These are phyloP conservation scores for Balaeniceps rex DNA, from an alignment of 2,113 vertebrate genomes.

Conservation along the genomic window DNA sequence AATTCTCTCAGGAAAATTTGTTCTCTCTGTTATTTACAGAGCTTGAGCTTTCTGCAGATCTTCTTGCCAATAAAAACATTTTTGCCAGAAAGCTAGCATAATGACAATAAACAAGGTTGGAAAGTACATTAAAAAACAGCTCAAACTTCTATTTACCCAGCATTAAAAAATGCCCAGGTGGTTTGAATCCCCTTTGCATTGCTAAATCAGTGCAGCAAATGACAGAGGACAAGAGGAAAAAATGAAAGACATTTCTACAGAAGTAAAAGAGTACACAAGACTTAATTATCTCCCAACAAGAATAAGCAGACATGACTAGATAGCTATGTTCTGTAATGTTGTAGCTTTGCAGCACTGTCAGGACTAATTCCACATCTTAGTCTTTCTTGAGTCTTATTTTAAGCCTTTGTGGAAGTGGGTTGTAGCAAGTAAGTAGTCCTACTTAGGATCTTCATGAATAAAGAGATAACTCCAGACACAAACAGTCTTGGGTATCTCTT, in stretches of 20 bases:
- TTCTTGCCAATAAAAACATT: neutral
- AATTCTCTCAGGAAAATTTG: neutral
- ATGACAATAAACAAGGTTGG: neutral
- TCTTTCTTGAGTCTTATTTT: neutral
- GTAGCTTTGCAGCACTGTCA: neutral
- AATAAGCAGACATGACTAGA: neutral
- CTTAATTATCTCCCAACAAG: neutral
- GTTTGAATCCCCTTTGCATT: conserved; percentile 14
- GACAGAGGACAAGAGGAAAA: neutral
- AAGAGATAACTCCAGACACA: neutral
- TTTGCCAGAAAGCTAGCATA: neutral
- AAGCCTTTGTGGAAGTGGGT: neutral
- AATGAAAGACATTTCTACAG: neutral
- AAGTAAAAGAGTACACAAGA: neutral
- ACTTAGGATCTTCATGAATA: neutral
- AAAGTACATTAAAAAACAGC: neutral
- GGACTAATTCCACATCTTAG: neutral
- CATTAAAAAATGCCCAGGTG: neutral
- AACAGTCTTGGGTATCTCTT: neutral
- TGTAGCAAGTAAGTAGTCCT: neutral
- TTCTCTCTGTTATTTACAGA: neutral
- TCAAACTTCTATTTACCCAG: neutral
- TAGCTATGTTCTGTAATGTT: neutral
- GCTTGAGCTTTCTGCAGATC: neutral
- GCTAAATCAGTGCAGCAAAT: neutral